Evolutionary conservation across 2,113 vertebrate genomes (phyloP).

Genomic region (Leptocoma aspasia): DNA sequence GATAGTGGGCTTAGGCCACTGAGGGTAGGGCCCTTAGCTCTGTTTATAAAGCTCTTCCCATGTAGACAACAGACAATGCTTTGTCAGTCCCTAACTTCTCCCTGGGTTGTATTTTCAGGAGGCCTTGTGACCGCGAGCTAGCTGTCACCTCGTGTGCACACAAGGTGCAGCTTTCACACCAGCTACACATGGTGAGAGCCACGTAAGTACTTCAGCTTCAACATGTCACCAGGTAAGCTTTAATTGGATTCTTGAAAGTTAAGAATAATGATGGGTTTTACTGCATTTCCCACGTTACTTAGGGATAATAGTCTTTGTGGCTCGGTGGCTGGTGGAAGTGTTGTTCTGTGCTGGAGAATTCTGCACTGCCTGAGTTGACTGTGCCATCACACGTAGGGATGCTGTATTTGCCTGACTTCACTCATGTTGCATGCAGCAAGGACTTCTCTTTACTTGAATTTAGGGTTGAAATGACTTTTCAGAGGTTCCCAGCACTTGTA

Average conservation of each 20-base stretch:
- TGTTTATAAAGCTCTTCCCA: neutral
- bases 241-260: neutral
- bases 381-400: rapidly evolving
- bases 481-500: constrained; percentile 92
- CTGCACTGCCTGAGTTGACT: rapidly evolving
- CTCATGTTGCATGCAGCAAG: neutral
- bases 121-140: rapidly evolving
- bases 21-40: neutral
- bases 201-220: neutral
- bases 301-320: rapidly evolving
- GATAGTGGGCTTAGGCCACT: neutral
- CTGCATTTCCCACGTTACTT: neutral
- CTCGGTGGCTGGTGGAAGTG: neutral
- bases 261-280: neutral
- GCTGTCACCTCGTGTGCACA: neutral
- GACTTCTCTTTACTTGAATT: constrained; percentile 67
- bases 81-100: neutral
- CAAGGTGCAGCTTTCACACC: neutral
- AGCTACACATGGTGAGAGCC: neutral
- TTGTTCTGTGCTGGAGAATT: neutral
- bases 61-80: neutral
- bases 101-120: neutral
- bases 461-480: constrained; percentile 87
- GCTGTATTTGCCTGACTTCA: neutral
- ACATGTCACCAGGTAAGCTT: neutral